These are phyloP conservation scores for Acridotheres tristis DNA, from an alignment of 2,797 vertebrate species.

Conservation along the genomic window DNA sequence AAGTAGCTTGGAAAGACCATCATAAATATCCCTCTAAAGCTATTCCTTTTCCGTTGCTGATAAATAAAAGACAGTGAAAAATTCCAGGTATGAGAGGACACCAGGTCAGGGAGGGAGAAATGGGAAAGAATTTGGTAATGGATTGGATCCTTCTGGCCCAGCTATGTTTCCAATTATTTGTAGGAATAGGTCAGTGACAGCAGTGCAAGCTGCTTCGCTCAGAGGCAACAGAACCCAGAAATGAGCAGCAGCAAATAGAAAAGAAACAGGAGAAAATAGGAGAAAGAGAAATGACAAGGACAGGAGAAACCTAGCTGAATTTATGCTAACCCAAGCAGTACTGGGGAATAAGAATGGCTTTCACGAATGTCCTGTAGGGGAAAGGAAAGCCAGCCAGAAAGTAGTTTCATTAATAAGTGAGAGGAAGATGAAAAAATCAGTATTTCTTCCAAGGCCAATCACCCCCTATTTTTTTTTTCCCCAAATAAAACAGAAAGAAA, in stretches of 20 bases:
- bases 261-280: not conserved
- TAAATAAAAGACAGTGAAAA: not conserved
- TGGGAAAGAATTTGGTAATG: not conserved
- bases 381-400: not conserved
- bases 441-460: not conserved
- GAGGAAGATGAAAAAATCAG: not conserved
- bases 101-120: not conserved
- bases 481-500: not conserved
- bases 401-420: not conserved
- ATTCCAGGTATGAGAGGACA: not conserved
- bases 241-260: not conserved
- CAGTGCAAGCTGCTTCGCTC: rapidly evolving
- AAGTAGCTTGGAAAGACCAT: not conserved
- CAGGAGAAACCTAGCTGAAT: not conserved
- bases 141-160: not conserved
- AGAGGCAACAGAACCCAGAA: not conserved
- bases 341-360: not conserved
- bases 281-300: not conserved
- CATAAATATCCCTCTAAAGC: not conserved
- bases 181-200: not conserved
- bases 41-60: not conserved
- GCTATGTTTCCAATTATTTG: slow-evolving; percentile 13
- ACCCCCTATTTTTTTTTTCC: not conserved
- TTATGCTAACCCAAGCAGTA: slow-evolving; percentile 5
- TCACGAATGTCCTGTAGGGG: not conserved